A percentile compares a stretch with the other conserved stretches of the same genome.
These are phyloP conservation scores for Hippopotamyrus pictus DNA, from an alignment of 2,797 vertebrate genomes.

Conservation along the genomic window DNA sequence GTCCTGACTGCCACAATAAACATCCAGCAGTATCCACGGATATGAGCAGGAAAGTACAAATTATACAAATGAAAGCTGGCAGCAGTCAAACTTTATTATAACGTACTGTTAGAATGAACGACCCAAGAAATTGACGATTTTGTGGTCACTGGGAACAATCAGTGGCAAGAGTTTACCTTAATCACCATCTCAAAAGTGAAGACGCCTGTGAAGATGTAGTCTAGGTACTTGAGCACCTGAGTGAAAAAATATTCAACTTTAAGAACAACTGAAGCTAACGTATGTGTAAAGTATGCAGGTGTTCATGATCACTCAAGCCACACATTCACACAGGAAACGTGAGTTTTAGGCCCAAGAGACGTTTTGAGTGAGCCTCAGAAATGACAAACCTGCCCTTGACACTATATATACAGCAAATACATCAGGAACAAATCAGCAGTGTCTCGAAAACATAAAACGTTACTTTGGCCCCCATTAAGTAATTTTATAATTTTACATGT, in stretches of 20 bases:
- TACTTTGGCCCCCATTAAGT: too few species aligned
- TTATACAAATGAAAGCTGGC: neutral
- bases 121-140: neutral
- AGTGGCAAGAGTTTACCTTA: constrained; percentile 74
- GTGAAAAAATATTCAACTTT: neutral
- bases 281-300: neutral
- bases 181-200: constrained; percentile 99
- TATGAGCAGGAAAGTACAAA: neutral
- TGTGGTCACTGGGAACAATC: neutral
- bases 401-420: neutral
- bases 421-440: neutral
- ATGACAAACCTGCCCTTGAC: neutral
- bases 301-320: neutral
- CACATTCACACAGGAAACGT: neutral
- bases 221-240: constrained; percentile 93
- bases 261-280: neutral
- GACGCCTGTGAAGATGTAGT: constrained; percentile 96
- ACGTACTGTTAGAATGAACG: neutral
- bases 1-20: neutral
- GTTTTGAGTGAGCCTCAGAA: neutral
- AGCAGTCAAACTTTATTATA: neutral
- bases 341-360: neutral
- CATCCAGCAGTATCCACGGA: neutral
- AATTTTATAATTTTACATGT: neutral
- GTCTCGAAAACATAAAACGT: neutral